phyloP scores from a whole-genome alignment of 2,888 invertebrate genomes.

The Acleris literana region DNA sequence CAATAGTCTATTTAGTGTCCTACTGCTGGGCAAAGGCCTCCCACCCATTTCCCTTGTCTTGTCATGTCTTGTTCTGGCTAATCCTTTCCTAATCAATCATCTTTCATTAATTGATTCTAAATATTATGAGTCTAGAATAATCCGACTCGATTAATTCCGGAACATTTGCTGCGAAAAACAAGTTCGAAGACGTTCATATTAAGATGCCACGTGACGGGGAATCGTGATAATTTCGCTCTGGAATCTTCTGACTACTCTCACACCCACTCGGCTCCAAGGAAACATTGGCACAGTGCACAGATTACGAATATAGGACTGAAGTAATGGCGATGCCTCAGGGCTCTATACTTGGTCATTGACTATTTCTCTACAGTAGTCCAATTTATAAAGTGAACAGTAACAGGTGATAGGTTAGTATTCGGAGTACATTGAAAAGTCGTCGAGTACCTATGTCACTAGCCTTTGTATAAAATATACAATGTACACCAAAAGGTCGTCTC shows the following conservation, averaged over 20 bases:
- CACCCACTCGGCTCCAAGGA: slow-evolving; percentile 17
- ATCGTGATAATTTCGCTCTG: slow-evolving; percentile 5
- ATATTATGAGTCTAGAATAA: not conserved
- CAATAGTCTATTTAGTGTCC: no score
- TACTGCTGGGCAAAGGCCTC: no score
- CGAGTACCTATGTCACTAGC: no score
- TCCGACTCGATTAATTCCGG: not conserved
- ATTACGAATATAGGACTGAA: not conserved
- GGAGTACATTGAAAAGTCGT: no score
- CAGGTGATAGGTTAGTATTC: no score
- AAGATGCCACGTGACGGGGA: not conserved
- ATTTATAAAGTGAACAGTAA: not conserved
- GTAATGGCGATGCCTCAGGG: not conserved
- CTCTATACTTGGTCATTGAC: not conserved
- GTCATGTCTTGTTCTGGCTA: not conserved
- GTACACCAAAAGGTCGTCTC: no score
- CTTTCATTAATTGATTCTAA: not conserved
- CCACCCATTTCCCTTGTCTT: not conserved
- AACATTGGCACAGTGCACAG: slow-evolving; percentile 14
- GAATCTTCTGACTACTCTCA: slow-evolving; percentile 11
- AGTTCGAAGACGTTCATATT: not conserved
- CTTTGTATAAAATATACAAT: no score
- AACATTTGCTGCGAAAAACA: slow-evolving; percentile 1
- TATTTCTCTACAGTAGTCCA: not conserved
- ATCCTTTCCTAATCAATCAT: not conserved